phyloP scores from a whole-genome alignment of 2,113 vertebrate genomes.

The Heterochromis multidens region DNA sequence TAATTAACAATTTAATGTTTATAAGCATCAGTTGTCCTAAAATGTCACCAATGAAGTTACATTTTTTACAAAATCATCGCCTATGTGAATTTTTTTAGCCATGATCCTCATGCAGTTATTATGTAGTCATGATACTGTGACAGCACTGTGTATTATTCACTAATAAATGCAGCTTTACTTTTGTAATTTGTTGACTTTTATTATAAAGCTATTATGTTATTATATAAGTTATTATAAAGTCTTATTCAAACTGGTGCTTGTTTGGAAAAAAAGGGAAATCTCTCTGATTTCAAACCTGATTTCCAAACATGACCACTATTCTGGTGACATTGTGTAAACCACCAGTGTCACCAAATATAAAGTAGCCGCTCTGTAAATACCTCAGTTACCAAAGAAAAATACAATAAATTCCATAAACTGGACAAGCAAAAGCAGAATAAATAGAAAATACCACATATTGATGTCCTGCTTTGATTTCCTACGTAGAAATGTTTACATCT shows the following conservation, averaged over 20 bases:
- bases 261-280: not conserved
- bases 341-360: not conserved
- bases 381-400: slow-evolving; percentile 18
- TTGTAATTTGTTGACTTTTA: not conserved
- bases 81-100: not conserved
- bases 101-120: not conserved
- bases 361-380: not conserved
- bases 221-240: not conserved
- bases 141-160: not conserved
- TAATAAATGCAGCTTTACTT: not conserved
- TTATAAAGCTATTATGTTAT: not conserved
- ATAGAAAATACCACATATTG: slow-evolving; percentile 48
- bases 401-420: slow-evolving; percentile 6
- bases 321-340: not conserved
- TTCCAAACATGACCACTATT: not conserved
- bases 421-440: slow-evolving; percentile 8
- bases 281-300: not conserved
- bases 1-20: not conserved
- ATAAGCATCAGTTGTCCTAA: not conserved
- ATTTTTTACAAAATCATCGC: not conserved
- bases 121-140: not conserved
- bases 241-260: not conserved
- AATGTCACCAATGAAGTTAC: not conserved
- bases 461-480: slow-evolving; percentile 36
- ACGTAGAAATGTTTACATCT: slow-evolving; percentile 48